These are phyloP conservation scores for Manis crassicaudata DNA, from an alignment of 2,797 vertebrate genomes.

Conservation along the genomic window DNA sequence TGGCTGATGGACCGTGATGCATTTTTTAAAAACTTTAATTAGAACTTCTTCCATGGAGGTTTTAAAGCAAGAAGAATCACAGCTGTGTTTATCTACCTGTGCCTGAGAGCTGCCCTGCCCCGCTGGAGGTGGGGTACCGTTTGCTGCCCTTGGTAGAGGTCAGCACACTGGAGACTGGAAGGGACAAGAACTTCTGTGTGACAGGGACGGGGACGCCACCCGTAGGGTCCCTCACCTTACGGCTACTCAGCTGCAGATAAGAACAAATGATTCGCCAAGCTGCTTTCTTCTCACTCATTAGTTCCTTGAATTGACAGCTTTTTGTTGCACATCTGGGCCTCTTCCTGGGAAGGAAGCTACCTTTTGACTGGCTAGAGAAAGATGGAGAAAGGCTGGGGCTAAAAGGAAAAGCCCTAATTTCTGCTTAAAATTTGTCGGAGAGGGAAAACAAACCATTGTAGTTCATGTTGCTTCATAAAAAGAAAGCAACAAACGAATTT, in stretches of 20 bases:
- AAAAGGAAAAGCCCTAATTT: neutral
- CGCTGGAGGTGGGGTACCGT: neutral
- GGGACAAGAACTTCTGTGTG: neutral
- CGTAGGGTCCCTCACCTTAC: neutral
- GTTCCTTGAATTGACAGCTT: slow-evolving; percentile 11
- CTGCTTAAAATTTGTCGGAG: neutral
- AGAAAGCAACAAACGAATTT: slow-evolving; percentile 47
- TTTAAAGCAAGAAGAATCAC: slow-evolving; percentile 42
- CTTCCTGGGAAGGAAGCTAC: neutral
- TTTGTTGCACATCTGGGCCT: neutral
- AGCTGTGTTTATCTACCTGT: slow-evolving; percentile 22
- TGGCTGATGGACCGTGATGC: neutral
- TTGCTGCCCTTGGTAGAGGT: neutral
- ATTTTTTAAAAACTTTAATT: slow-evolving; percentile 53
- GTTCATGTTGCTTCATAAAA: slow-evolving; percentile 30
- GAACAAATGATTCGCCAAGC: neutral
- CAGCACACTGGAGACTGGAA: neutral
- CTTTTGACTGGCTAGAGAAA: slow-evolving; percentile 38
- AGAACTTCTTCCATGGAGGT: neutral
- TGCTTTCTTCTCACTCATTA: neutral
- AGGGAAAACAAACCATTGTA: neutral
- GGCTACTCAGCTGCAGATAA: neutral
- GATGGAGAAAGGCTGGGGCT: neutral
- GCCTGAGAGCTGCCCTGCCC: neutral
- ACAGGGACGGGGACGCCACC: neutral